Evolutionary conservation across 2,888 invertebrate genomes (phyloP), one percentile per base, ranked within the genome.

Genomic region (Protula sp.): DNA sequence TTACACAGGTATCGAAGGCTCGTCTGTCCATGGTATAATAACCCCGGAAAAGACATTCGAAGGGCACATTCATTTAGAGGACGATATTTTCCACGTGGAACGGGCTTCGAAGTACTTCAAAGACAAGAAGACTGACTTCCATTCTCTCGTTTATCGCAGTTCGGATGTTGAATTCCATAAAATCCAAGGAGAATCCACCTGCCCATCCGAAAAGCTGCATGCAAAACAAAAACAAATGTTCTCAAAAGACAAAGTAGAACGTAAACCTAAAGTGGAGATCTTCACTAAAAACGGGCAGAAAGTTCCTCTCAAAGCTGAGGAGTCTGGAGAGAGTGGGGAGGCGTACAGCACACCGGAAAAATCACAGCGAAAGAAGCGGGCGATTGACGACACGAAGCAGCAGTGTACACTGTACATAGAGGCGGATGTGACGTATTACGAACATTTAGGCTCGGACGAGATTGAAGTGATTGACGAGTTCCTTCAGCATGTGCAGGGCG

Each of bases 381-480:
- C 66, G 1, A 54, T 68, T 1, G 90, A 90, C 81, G 91, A 91
- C 29, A 87, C 88, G 71, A 94, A 94, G 81, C 93, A 91, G 2
- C 65, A 65, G 1, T 73, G 73, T 61, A 68, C 67, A 54, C 55
- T 73, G 19, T 72, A 71, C 55, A 55, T 73, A 53, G 68, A 72
- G 59, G 71, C 72, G 2, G 72, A 73, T 55, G 70, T 72, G 59
- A 30, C 61, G 38, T 70, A 61, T 53, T 72, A 65, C 52, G 30
- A 67, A 27, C 63, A 64, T 31, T 69, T 63, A 51, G 66, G 65
- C 22, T 66, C 63, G 30, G 60, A 69, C 1, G 92, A 93, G 74
- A 94, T 94, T 79, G 90, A 93, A 1, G 92, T 93, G 78, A 93
- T 94, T 69, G 93, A 94, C 81, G 91, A 93, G 61, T 92, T 94